A percentile compares a stretch with the other conserved stretches of the same genome.
phyloP scores from a whole-genome alignment of 2,888 invertebrate genomes.

The Rhingia campestris region DNA sequence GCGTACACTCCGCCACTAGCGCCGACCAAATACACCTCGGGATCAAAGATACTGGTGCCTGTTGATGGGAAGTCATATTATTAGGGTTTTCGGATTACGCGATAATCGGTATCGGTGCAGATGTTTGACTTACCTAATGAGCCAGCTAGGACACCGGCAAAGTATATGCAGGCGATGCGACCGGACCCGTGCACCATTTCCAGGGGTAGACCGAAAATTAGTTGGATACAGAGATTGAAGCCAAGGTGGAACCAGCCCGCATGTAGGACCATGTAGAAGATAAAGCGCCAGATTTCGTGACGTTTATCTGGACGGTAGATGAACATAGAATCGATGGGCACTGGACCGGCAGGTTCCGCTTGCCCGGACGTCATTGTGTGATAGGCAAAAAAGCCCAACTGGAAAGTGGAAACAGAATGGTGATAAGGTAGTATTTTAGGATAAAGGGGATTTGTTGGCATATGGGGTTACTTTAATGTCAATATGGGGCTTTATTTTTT shows the following conservation, averaged over 20 bases:
- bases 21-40: conserved; percentile 96
- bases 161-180: conserved; percentile 94
- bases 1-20: conserved; percentile 99
- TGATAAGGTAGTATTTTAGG: not conserved
- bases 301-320: conserved; percentile 96
- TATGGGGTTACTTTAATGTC: too few relatives aligned
- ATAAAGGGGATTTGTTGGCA: not conserved
- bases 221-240: conserved; percentile 96
- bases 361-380: conserved; percentile 92
- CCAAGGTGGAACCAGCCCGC: conserved; percentile 98
- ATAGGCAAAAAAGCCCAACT: conserved; percentile 96
- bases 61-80: conserved; percentile 80
- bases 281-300: conserved; percentile 94
- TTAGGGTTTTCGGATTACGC: conserved; percentile 7
- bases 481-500: too few relatives aligned
- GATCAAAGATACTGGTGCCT: conserved; percentile 96
- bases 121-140: conserved; percentile 83
- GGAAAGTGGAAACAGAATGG: conserved; percentile 81
- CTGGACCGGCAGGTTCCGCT: conserved; percentile 92
- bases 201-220: conserved; percentile 95
- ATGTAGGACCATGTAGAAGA: conserved; percentile 97
- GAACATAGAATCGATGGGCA: conserved; percentile 95
- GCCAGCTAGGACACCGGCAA: conserved; percentile 95
- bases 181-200: conserved; percentile 98
- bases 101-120: conserved; percentile 6